Evolutionary conservation across 2,797 vertebrate genomes (phyloP).

Genomic region (Tachyglossus aculeatus): DNA sequence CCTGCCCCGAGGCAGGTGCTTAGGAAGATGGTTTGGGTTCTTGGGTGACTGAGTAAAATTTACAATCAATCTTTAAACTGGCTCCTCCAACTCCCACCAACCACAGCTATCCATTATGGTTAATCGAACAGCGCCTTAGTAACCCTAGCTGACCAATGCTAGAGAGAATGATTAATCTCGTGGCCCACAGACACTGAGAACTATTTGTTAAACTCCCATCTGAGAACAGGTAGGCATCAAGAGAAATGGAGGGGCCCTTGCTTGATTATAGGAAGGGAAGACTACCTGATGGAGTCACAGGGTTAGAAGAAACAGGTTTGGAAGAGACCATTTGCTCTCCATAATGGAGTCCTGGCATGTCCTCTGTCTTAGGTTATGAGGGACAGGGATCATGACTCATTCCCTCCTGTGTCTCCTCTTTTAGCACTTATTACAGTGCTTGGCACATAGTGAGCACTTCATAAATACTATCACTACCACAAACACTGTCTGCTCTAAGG

Average conservation of each 20-base stretch:
- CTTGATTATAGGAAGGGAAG: slow-evolving; percentile 1
- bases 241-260: slow-evolving; percentile 1
- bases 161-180: slow-evolving; percentile 33
- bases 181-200: slow-evolving; percentile 31
- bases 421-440: no score
- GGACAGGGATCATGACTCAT: no score
- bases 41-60: slow-evolving; percentile 16
- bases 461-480: no score
- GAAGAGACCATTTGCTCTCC: no score
- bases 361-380: no score
- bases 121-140: slow-evolving; percentile 63
- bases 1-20: slow-evolving; percentile 18
- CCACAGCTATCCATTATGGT: slow-evolving; percentile 59
- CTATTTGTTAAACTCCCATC: slow-evolving; percentile 18
- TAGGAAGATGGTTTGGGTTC: slow-evolving; percentile 39
- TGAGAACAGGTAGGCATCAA: slow-evolving; percentile 17
- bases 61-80: slow-evolving; percentile 40
- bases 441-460: no score
- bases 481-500: no score
- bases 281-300: neutral
- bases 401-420: no score
- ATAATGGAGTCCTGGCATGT: no score
- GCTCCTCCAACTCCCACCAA: slow-evolving; percentile 54
- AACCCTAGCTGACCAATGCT: slow-evolving; percentile 52
- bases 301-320: slow-evolving; percentile 10